phyloP scores from a whole-genome alignment of 2,113 vertebrate species.

The Menidia beryllina region DNA sequence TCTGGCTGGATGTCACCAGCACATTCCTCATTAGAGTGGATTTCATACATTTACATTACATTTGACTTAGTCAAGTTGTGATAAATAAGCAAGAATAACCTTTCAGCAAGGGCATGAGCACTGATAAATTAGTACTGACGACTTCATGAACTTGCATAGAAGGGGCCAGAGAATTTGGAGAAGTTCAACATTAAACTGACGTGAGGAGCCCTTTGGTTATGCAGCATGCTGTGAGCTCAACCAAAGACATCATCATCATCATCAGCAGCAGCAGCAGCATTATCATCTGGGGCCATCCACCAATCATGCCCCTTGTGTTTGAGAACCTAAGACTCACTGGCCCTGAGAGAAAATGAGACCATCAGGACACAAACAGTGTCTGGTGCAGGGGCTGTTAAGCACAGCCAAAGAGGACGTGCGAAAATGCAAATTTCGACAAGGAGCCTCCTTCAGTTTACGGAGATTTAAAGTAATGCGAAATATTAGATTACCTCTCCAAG shows the following conservation, averaged over 20 bases:
- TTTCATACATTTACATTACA: slow-evolving; percentile 36
- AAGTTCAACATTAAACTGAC: slow-evolving; percentile 62
- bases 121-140: slow-evolving; percentile 54
- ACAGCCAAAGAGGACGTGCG: neutral
- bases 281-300: slow-evolving; percentile 32
- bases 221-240: slow-evolving; percentile 24
- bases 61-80: slow-evolving; percentile 29
- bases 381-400: neutral
- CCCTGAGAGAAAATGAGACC: slow-evolving; percentile 26
- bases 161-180: slow-evolving; percentile 30
- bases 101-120: slow-evolving; percentile 47
- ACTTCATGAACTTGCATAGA: slow-evolving; percentile 42
- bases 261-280: slow-evolving; percentile 29
- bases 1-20: slow-evolving; percentile 20
- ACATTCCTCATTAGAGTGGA: slow-evolving; percentile 26
- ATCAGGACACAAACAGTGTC: slow-evolving; percentile 12
- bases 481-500: neutral
- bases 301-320: slow-evolving; percentile 37
- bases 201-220: slow-evolving; percentile 56
- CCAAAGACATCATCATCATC: slow-evolving; percentile 55
- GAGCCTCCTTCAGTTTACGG: neutral
- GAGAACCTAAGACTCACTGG: slow-evolving; percentile 27
- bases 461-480: neutral
- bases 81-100: slow-evolving; percentile 57
- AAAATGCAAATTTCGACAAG: slow-evolving; percentile 1